Percentiles rank a stretch among this genome's conserved stretches.
Conservation (phyloP, 2,113 vertebrate species). For the Chascanopsetta lugubris region DNA sequence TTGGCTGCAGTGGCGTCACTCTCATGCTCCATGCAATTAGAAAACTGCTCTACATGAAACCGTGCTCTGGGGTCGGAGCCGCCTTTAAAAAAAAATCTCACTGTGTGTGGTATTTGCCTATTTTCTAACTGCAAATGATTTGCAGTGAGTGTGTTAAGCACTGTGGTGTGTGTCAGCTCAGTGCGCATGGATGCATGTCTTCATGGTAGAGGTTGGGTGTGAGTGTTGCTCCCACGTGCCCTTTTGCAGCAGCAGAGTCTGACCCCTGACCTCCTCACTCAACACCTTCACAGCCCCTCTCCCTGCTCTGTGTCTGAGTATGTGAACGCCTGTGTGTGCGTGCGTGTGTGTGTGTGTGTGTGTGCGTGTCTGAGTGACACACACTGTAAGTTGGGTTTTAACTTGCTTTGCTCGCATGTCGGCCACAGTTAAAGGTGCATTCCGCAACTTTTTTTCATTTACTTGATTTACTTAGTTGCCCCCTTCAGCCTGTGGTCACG, state of each 20-base stretch:
- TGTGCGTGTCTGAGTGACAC: conserved; percentile 14
- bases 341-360: no score
- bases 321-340: conserved; percentile 12
- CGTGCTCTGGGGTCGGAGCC: no score
- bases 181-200: conserved; percentile 27
- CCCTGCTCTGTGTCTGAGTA: conserved; percentile 31
- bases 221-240: conserved; percentile 47
- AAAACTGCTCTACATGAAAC: no score
- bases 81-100: no score
- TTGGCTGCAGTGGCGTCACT: no score
- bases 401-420: conserved; percentile 39
- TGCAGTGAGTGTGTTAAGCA: conserved; percentile 28
- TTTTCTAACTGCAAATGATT: conserved; percentile 28
- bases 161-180: conserved; percentile 22
- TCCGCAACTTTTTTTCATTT: no score
- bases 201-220: conserved; percentile 24
- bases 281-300: conserved; percentile 53
- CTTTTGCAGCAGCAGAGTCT: conserved; percentile 56
- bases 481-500: no score
- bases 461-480: no score
- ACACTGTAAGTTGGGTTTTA: conserved; percentile 22
- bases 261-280: conserved; percentile 65
- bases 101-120: conserved; percentile 1
- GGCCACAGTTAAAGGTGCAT: no score
- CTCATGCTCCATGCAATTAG: no score